Evolutionary conservation across 2,113 vertebrate species (phyloP).

Genomic region (Cheilinus undulatus): DNA sequence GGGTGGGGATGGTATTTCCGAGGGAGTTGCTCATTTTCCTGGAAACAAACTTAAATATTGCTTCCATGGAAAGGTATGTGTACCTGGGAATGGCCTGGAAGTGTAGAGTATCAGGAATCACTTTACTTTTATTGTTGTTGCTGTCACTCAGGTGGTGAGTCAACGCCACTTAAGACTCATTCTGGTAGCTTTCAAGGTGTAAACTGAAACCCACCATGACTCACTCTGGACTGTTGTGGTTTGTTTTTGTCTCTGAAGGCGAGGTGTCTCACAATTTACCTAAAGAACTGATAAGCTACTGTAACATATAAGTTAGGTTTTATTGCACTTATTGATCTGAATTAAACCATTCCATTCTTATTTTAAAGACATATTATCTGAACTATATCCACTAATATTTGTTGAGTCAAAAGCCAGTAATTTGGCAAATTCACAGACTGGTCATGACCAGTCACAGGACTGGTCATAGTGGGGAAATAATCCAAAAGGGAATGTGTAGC

Average conservation of each 20-base stretch:
- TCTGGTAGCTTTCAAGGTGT: constrained; percentile 8
- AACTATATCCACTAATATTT: no score
- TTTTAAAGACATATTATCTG: no score
- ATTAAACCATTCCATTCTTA: no score
- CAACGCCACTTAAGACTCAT: constrained; percentile 5
- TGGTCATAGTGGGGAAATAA: no score
- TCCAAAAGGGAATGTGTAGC: no score
- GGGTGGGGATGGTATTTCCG: constrained; percentile 56
- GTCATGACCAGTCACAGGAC: no score
- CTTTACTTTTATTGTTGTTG: constrained; percentile 6
- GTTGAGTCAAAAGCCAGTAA: no score
- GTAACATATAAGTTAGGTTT: no score
- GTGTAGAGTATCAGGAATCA: constrained; percentile 19
- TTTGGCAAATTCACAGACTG: no score
- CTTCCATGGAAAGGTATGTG: constrained; percentile 1
- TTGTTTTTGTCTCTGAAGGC: constrained; percentile 16
- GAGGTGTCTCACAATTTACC: constrained; percentile 4
- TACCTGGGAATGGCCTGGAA: neutral
- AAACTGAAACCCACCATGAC: constrained; percentile 42
- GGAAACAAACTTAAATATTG: constrained; percentile 12
- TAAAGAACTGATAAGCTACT: neutral
- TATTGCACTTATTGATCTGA: no score
- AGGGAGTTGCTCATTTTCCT: constrained; percentile 16
- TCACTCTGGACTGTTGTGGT: constrained; percentile 16
- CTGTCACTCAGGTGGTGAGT: constrained; percentile 20